Evolutionary conservation across 2,888 invertebrate species (phyloP).

Genomic region (Girardia tigrina): DNA sequence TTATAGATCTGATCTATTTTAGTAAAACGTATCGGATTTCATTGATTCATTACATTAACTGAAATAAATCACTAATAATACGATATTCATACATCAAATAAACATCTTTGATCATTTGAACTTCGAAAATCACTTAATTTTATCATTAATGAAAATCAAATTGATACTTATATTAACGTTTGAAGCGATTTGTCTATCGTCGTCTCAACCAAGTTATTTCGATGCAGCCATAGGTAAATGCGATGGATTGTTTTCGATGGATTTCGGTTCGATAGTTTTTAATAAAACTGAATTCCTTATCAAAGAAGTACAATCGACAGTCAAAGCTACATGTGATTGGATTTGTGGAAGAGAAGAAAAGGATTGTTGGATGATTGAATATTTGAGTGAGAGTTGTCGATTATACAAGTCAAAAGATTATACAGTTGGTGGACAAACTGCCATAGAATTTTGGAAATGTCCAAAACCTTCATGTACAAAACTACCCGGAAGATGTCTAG

Average conservation of each 20-base stretch:
- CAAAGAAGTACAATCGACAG: background rate
- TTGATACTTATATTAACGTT: no score
- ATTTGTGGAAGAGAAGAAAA: background rate
- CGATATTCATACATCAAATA: no score
- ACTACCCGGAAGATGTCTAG: background rate
- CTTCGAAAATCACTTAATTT: no score
- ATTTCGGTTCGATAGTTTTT: background rate
- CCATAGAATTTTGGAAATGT: background rate
- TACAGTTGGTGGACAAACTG: background rate
- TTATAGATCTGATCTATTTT: no score
- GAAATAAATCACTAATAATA: no score
- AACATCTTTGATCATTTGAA: no score
- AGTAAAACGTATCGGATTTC: no score
- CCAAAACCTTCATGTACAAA: background rate
- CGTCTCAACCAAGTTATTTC: background rate
- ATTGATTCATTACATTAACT: no score
- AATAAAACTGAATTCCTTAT: background rate
- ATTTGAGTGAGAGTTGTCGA: background rate
- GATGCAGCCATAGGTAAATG: background rate
- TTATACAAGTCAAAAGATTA: background rate
- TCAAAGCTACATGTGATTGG: background rate
- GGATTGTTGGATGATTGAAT: background rate
- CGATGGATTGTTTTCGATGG: background rate
- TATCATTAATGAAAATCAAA: no score
- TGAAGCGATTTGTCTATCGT: no score